Percentiles rank a stretch among this genome's conserved stretches.
Evolutionary conservation across 92 coral and sea anemone species (phyloP).

Genomic region (Zoanthus solanderi): DNA sequence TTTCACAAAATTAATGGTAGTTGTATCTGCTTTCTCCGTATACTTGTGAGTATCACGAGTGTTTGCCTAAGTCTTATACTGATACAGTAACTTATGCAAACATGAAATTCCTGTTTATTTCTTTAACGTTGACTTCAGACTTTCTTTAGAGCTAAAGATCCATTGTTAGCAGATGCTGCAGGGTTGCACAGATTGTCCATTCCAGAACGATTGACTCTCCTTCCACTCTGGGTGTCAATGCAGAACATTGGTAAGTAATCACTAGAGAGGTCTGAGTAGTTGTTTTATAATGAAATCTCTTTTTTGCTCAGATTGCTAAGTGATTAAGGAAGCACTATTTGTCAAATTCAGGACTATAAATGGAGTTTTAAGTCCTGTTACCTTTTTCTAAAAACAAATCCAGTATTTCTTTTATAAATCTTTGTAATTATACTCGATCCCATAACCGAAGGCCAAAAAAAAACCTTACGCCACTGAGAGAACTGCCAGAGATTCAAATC

Average conservation of each 20-base stretch:
- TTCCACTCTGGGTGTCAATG: slow-evolving; percentile 94
- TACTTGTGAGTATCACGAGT: too few relatives aligned
- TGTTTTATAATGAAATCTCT: neutral
- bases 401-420: too few relatives aligned
- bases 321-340: too few relatives aligned
- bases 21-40: neutral
- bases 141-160: slow-evolving; percentile 93
- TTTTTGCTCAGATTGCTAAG: neutral
- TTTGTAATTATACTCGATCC: too few relatives aligned
- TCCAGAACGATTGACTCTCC: slow-evolving; percentile 83
- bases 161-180: slow-evolving; percentile 90
- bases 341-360: too few relatives aligned
- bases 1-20: neutral
- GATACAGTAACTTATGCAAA: too few relatives aligned
- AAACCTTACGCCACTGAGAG: too few relatives aligned
- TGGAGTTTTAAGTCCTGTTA: too few relatives aligned
- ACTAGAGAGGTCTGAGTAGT: neutral
- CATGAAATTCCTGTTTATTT: neutral
- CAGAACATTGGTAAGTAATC: slow-evolving; percentile 81
- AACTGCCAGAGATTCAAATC: too few relatives aligned
- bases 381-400: too few relatives aligned
- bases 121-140: slow-evolving; percentile 71
- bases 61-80: too few relatives aligned
- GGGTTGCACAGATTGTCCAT: slow-evolving; percentile 80
- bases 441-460: too few relatives aligned